A percentile compares a stretch with the other conserved stretches of the same genome.
Evolutionary conservation across 2,113 vertebrate species (phyloP).

Genomic region (Vidua chalybeata): DNA sequence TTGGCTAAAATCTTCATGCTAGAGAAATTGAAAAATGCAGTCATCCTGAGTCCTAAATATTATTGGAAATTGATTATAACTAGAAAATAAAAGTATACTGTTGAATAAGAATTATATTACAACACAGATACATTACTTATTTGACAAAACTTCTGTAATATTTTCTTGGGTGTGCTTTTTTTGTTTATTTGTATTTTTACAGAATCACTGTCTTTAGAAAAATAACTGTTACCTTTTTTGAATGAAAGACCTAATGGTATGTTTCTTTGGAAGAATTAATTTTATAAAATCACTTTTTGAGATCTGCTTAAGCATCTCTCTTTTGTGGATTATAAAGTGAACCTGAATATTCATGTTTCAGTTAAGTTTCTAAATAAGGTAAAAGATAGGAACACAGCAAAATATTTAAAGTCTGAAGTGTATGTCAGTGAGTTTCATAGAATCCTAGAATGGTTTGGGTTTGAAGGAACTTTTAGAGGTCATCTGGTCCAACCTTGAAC

Average conservation of each 20-base stretch:
- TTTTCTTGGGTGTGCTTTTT: neutral
- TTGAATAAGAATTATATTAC: neutral
- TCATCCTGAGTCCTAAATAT: neutral
- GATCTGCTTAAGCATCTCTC: neutral
- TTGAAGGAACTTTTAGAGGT: neutral
- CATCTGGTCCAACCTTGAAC: neutral
- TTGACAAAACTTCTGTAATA: neutral
- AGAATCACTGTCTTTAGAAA: neutral
- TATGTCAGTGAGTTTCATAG: neutral
- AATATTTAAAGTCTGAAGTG: slow-evolving; percentile 9
- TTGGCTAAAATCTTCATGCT: neutral
- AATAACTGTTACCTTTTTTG: neutral
- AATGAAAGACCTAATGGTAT: neutral
- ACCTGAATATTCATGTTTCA: neutral
- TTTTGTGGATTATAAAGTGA: neutral
- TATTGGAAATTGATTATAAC: neutral
- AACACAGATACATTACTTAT: neutral
- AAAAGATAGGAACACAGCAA: neutral
- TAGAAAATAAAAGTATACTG: neutral
- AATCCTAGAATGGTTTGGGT: neutral
- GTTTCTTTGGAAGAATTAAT: neutral
- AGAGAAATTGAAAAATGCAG: neutral
- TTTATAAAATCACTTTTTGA: neutral
- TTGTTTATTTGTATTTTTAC: neutral
- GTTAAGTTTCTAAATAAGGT: neutral